These are phyloP conservation scores for Astyanax mexicanus DNA, from an alignment of 2,797 vertebrate species.

Conservation along the genomic window DNA sequence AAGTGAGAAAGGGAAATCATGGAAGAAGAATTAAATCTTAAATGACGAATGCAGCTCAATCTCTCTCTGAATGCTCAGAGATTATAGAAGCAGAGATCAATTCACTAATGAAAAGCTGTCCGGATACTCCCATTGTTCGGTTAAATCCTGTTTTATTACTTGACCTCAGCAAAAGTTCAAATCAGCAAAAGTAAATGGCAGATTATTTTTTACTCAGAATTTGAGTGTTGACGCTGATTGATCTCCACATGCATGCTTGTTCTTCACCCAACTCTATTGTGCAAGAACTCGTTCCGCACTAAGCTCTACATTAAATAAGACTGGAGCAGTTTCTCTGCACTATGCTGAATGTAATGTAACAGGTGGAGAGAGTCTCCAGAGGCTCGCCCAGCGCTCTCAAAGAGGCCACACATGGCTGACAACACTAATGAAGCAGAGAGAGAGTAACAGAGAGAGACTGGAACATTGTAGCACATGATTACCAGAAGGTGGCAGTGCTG, in stretches of 20 bases:
- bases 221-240: not conserved
- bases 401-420: slow-evolving; percentile 49
- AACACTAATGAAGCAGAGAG: slow-evolving; percentile 43
- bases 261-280: not conserved
- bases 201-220: not conserved
- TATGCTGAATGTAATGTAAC: slow-evolving; percentile 35
- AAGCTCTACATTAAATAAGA: slow-evolving; percentile 27
- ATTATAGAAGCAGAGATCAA: not conserved
- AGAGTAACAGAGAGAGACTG: slow-evolving; percentile 19
- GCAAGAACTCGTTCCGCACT: not conserved
- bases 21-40: no score
- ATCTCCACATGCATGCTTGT: not conserved
- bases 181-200: not conserved
- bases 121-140: no score
- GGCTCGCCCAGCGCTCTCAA: slow-evolving; percentile 26
- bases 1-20: not conserved
- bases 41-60: no score
- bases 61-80: no score
- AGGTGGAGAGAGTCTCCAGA: slow-evolving; percentile 46
- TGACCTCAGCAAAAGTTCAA: no score
- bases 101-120: not conserved
- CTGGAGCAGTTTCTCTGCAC: slow-evolving; percentile 15
- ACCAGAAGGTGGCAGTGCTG: slow-evolving; percentile 67
- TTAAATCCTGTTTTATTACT: no score
- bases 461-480: slow-evolving; percentile 15